phyloP scores from a whole-genome alignment of 2,113 vertebrate species.

The Engraulis encrasicolus region DNA sequence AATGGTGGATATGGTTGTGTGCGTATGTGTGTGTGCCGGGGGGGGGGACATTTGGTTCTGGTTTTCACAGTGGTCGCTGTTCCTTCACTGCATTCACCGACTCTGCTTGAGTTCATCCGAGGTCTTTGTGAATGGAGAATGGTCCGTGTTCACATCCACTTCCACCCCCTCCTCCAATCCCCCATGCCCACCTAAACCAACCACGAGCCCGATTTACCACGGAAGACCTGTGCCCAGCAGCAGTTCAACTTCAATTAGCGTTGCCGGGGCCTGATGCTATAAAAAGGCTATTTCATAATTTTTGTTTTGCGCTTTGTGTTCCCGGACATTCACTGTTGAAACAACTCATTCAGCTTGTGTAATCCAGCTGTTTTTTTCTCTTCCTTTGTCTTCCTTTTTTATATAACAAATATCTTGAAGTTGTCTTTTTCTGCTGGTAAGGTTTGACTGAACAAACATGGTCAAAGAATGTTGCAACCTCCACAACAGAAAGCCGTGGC shows the following conservation, averaged over 20 bases:
- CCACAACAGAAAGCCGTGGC: neutral
- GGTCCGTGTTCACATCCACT: neutral
- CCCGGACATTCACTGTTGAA: constrained; percentile 10
- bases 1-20: too few relatives aligned
- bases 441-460: neutral
- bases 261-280: neutral
- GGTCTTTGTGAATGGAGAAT: constrained; percentile 42
- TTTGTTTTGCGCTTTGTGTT: constrained; percentile 7
- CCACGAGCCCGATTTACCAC: neutral
- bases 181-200: neutral
- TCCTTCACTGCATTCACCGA: neutral
- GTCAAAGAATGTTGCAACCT: neutral
- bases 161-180: neutral
- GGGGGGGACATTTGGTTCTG: neutral
- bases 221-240: constrained; percentile 29
- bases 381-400: neutral
- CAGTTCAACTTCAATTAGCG: constrained; percentile 29
- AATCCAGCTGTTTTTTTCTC: neutral
- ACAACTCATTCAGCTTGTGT: constrained; percentile 8
- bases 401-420: neutral
- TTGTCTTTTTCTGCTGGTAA: neutral
- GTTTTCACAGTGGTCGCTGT: neutral
- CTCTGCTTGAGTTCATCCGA: constrained; percentile 43
- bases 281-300: neutral
- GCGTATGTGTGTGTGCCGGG: too few relatives aligned